These are phyloP conservation scores for Phaedon cochleariae DNA, from an alignment of 2,888 invertebrate genomes.

Conservation along the genomic window DNA sequence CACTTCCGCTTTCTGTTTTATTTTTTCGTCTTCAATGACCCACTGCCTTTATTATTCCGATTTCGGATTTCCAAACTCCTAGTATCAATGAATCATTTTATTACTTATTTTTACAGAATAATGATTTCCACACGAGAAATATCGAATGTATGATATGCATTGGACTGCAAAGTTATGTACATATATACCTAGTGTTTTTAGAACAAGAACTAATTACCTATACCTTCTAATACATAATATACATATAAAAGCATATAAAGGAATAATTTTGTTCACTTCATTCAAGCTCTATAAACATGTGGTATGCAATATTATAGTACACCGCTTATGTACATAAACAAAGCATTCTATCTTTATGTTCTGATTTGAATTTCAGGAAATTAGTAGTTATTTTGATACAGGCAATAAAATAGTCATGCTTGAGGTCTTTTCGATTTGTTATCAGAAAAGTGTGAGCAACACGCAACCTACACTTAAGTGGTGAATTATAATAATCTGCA, in stretches of 20 bases:
- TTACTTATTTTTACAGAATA: too few species aligned
- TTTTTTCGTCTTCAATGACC: too few species aligned
- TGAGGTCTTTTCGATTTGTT: conserved; percentile 14
- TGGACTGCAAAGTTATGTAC: too few species aligned
- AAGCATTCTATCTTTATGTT: conserved; percentile 20
- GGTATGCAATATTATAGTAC: conserved; percentile 7
- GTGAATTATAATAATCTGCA: too few species aligned
- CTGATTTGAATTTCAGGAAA: conserved; percentile 27
- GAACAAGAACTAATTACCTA: neutral
- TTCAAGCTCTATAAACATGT: conserved; percentile 13
- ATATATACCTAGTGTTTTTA: too few species aligned
- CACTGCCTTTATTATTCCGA: too few species aligned
- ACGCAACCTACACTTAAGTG: neutral
- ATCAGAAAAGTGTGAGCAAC: neutral
- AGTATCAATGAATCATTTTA: too few species aligned
- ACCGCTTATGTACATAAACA: conserved; percentile 12
- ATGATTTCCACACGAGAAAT: too few species aligned
- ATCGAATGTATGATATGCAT: too few species aligned
- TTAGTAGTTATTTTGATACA: conserved; percentile 21
- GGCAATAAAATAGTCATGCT: conserved; percentile 23
- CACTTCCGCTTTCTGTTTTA: too few species aligned
- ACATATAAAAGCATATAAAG: neutral
- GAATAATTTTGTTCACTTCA: neutral
- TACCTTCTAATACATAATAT: neutral
- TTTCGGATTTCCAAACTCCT: too few species aligned